Percentiles rank a stretch among this genome's conserved stretches.
Conservation (phyloP, 92 coral and sea anemone species). For the Palythoa grandis region DNA sequence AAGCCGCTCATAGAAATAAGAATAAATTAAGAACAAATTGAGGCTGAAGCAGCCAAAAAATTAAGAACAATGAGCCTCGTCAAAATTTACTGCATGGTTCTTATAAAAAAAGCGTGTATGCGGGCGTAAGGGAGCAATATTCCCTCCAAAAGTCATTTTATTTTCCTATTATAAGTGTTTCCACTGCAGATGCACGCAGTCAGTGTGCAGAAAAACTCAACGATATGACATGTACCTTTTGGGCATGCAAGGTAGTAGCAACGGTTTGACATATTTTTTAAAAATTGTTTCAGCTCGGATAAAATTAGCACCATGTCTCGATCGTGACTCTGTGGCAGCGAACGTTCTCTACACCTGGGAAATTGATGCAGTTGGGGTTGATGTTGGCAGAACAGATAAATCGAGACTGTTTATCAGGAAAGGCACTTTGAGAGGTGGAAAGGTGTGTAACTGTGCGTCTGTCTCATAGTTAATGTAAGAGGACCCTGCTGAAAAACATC, state of each 20-base stretch:
- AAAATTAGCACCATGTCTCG: constrained; percentile 63
- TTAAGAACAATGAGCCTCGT: too few relatives aligned
- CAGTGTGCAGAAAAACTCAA: too few relatives aligned
- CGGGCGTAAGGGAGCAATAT: too few relatives aligned
- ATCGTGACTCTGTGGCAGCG: constrained; percentile 39
- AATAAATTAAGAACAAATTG: too few relatives aligned
- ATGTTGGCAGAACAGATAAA: constrained; percentile 58
- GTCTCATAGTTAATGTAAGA: neutral
- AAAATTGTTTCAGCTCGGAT: constrained; percentile 40
- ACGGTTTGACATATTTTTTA: neutral
- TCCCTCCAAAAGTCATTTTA: too few relatives aligned
- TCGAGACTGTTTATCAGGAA: constrained; percentile 56
- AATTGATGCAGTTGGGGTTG: constrained; percentile 66
- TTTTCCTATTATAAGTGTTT: too few relatives aligned
- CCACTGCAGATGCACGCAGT: too few relatives aligned
- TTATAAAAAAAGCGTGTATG: too few relatives aligned
- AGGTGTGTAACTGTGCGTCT: constrained; percentile 31
- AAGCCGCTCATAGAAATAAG: too few relatives aligned
- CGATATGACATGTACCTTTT: neutral
- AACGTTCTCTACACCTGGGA: constrained; percentile 70
- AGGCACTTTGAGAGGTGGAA: constrained; percentile 63
- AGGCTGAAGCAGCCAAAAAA: too few relatives aligned
- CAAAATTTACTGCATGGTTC: too few relatives aligned
- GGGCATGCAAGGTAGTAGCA: neutral
- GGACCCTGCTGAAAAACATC: too few relatives aligned